phyloP scores from a whole-genome alignment of 2,888 invertebrate genomes.

The Xestoiulus laeticollis region DNA sequence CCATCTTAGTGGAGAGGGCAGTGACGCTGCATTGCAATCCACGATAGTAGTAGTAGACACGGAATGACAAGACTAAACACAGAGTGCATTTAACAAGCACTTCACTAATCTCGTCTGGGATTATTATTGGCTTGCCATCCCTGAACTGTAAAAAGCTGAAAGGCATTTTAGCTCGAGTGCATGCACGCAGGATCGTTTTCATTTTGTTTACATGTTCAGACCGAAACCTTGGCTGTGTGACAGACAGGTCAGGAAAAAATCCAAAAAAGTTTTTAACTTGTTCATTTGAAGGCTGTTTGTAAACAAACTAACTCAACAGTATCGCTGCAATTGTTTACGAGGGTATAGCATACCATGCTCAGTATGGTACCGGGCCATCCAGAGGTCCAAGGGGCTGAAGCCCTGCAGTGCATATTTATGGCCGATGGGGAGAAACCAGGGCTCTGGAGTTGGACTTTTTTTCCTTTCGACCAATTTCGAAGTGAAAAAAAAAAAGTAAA shows the following conservation, averaged over 20 bases:
- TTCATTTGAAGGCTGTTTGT: slow-evolving; percentile 31
- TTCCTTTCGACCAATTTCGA: not conserved
- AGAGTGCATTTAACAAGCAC: slow-evolving; percentile 15
- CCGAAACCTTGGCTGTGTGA: slow-evolving; percentile 28
- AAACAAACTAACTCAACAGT: slow-evolving; percentile 3
- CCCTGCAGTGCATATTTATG: not conserved
- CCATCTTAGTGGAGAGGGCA: not conserved
- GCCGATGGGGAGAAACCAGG: not conserved
- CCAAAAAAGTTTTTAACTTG: not conserved
- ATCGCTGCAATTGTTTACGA: slow-evolving; percentile 30
- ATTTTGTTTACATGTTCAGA: slow-evolving; percentile 4
- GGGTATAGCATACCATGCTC: not conserved
- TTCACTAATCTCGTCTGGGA: slow-evolving; percentile 23
- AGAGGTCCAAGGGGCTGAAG: slow-evolving; percentile 14
- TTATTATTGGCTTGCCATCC: not conserved
- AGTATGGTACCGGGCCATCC: not conserved
- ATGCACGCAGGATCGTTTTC: not conserved
- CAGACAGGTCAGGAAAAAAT: slow-evolving; percentile 24
- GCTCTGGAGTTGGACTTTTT: not conserved
- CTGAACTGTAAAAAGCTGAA: slow-evolving; percentile 23
- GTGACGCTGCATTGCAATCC: slow-evolving; percentile 12
- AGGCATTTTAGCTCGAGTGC: slow-evolving; percentile 14
- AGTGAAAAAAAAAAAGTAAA: not conserved
- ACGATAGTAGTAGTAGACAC: not conserved
- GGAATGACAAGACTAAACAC: slow-evolving; percentile 29